Percentiles rank a stretch among this genome's conserved stretches.
Evolutionary conservation across 2,888 invertebrate species (phyloP).

Genomic region (Carterocephalus palaemon): DNA sequence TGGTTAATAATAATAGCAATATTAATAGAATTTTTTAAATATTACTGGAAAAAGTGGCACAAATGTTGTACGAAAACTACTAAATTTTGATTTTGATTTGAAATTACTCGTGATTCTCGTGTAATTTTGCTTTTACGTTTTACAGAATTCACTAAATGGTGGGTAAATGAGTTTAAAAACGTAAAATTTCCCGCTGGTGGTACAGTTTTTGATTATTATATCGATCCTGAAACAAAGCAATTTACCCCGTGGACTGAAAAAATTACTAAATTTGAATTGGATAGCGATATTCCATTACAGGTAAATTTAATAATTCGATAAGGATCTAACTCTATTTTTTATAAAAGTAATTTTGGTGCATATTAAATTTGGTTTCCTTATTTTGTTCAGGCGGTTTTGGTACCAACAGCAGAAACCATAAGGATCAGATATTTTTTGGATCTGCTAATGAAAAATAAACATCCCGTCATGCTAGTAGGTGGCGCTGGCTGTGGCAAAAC

Average conservation of each 20-base stretch:
- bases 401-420: conserved; percentile 96
- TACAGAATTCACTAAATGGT: conserved; percentile 97
- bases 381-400: conserved; percentile 87
- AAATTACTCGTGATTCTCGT: too few species aligned
- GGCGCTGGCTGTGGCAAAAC: conserved; percentile 97
- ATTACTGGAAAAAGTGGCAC: not conserved
- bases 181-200: conserved; percentile 94
- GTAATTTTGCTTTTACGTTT: too few species aligned
- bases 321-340: not conserved
- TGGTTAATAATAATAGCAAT: not conserved
- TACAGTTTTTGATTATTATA: conserved; percentile 96
- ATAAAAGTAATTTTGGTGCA: not conserved
- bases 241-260: conserved; percentile 94
- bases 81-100: not conserved
- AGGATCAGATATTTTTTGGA: conserved; percentile 93
- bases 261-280: conserved; percentile 93
- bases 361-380: conserved; percentile 1
- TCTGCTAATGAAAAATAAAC: conserved; percentile 90
- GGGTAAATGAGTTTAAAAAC: conserved; percentile 96
- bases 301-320: conserved; percentile 59
- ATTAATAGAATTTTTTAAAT: not conserved
- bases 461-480: conserved; percentile 97
- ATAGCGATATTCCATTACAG: conserved; percentile 94
- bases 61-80: not conserved
- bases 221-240: conserved; percentile 93